These are phyloP conservation scores for Epinephelus lanceolatus DNA, from an alignment of 2,113 vertebrate species.

Conservation along the genomic window DNA sequence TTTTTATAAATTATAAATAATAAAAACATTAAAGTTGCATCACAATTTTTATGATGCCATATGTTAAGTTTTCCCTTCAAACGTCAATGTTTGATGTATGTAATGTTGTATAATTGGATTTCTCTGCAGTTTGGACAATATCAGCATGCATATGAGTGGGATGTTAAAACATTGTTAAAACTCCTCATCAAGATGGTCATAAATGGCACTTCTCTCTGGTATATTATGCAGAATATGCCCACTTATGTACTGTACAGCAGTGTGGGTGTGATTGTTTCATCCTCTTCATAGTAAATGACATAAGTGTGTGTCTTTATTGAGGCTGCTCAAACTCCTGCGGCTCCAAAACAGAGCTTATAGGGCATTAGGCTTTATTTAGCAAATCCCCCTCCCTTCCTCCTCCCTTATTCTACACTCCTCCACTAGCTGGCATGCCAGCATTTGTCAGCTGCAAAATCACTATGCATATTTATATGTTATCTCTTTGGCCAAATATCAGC, in stretches of 20 bases:
- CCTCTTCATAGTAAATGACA: neutral
- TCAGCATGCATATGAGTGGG: neutral
- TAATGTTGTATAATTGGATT: neutral
- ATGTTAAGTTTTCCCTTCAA: neutral
- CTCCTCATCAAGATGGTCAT: neutral
- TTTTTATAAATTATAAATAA: neutral
- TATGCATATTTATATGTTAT: neutral
- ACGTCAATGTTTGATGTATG: neutral
- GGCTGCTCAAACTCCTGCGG: slow-evolving; percentile 2
- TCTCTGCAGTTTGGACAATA: neutral
- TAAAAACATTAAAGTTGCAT: neutral
- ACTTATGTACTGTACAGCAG: neutral
- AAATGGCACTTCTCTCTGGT: neutral
- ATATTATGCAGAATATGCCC: neutral
- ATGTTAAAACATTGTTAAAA: neutral
- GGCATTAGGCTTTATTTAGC: slow-evolving; percentile 60
- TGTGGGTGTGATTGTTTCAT: neutral
- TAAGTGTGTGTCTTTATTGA: slow-evolving; percentile 22
- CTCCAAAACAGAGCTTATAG: slow-evolving; percentile 49
- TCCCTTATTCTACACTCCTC: slow-evolving; percentile 26
- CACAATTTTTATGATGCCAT: neutral
- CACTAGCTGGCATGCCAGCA: slow-evolving; percentile 6
- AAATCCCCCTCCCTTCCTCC: slow-evolving; percentile 42
- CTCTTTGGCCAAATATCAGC: neutral
- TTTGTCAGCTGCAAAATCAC: slow-evolving; percentile 10